Evolutionary conservation across 23 tunicate genomes (phyloP), one percentile per base, ranked within the genome.

Genomic region (Trididemnum nubilum): DNA sequence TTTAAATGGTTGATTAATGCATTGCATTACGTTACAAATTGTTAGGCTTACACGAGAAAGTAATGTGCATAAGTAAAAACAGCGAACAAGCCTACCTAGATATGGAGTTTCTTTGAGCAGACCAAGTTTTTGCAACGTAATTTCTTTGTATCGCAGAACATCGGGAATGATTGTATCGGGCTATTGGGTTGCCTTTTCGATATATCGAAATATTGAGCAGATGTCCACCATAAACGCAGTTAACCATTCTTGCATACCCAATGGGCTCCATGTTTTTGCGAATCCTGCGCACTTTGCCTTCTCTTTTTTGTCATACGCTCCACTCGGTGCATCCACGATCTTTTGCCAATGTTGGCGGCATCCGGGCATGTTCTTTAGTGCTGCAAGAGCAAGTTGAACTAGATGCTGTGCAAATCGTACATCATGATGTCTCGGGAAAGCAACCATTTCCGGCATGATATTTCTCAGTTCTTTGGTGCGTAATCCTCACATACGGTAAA

Each of bases 331-430:
- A 44, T 44, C 15, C 54, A 44, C 54, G 54, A 44, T 44, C 54
- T 44, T 44, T 44, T 44, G 54, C 54, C 54, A 44, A 44, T 44
- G 54, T 44, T 44, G 54, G 54, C 54, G 54, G 54, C 54, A 44
- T 44, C 54, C 54, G 54, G 54, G 54, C 54, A 44, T 44, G 54
- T 44, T 44, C 54, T 44, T 44, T 15, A 44, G 15, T 44, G 54
- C 54, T 7, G 54, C 15, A 44, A 44, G 54, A 44, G 54, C 54
- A 44, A 44, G 54, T 44, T 44, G 54, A 44, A 44, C 54, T 7
- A 44, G 54, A 44, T 44, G 54, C 54, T 44, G 54, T 7, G 54
- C 54, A 44, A 44, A 44, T 44, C 54, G 54, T 44, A 44, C 54
- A 7, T 44, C 54, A 15, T 44, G 54, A 44, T 44, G 54, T 44